Percentiles rank a stretch among this genome's conserved stretches.
Conservation (phyloP, 2,797 vertebrate genomes). For the Tauraco hartlaubi region DNA sequence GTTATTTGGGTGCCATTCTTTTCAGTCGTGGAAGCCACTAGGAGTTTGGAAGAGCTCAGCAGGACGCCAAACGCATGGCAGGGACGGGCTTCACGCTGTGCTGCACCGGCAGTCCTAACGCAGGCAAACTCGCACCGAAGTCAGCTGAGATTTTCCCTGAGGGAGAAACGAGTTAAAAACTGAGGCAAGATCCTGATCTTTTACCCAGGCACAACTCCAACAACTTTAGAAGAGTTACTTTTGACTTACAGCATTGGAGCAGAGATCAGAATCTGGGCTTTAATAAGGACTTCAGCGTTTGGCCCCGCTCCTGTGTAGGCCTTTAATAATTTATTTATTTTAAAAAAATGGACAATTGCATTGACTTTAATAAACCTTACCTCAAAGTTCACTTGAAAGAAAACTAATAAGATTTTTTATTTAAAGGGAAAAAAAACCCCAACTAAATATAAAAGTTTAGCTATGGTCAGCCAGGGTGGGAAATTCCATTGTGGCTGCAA, state of each 20-base stretch:
- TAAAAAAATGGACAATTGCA: conserved; percentile 54
- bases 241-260: conserved; percentile 46
- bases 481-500: conserved; percentile 88
- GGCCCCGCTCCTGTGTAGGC: background rate
- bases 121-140: background rate
- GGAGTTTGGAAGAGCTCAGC: background rate
- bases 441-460: conserved; percentile 81
- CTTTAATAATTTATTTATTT: conserved; percentile 56
- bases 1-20: background rate
- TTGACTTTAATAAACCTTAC: conserved; percentile 77
- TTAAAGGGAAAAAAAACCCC: conserved; percentile 21
- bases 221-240: conserved; percentile 43
- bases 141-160: conserved; percentile 28
- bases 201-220: conserved; percentile 57
- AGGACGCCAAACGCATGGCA: background rate
- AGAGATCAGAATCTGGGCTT: conserved; percentile 53
- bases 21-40: background rate
- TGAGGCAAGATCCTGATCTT: conserved; percentile 40
- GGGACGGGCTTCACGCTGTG: conserved; percentile 3
- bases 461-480: conserved; percentile 84
- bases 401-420: conserved; percentile 74
- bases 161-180: conserved; percentile 60
- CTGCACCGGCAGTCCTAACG: background rate
- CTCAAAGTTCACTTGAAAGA: conserved; percentile 79
- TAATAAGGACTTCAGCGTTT: background rate